Conservation (phyloP, 2,113 vertebrate species). For the Prietella phreatophila region DNA sequence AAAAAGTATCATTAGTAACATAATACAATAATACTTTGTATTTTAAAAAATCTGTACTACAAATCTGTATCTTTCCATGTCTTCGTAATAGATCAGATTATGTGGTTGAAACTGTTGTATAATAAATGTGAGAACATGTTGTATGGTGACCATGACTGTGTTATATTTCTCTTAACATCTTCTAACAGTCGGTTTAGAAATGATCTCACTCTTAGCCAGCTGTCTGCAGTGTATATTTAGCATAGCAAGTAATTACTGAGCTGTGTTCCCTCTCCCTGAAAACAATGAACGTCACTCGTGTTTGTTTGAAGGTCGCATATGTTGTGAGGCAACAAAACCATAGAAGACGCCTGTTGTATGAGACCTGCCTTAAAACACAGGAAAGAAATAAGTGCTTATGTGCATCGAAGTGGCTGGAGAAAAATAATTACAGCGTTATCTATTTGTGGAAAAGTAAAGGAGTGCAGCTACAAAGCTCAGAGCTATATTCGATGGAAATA, state of each 20-base stretch:
- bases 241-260: not conserved
- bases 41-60: not conserved
- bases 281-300: slow-evolving; percentile 9
- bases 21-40: not conserved
- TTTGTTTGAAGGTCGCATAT: slow-evolving; percentile 22
- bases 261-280: not conserved
- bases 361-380: not conserved
- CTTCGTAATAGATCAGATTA: not conserved
- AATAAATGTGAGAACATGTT: not conserved
- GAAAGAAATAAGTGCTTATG: not conserved
- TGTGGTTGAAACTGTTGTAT: not conserved
- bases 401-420: not conserved
- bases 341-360: not conserved
- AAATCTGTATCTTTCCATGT: not conserved
- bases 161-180: not conserved
- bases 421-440: not conserved
- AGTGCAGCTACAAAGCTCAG: not conserved
- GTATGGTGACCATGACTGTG: not conserved
- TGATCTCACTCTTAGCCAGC: slow-evolving; percentile 21
- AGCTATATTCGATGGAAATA: not conserved
- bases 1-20: not conserved
- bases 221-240: slow-evolving; percentile 19
- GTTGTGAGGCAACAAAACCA: slow-evolving; percentile 14
- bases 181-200: not conserved
- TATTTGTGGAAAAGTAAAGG: not conserved